These are phyloP conservation scores for Agonopterix arenella DNA, from an alignment of 2,888 invertebrate genomes.

Conservation along the genomic window DNA sequence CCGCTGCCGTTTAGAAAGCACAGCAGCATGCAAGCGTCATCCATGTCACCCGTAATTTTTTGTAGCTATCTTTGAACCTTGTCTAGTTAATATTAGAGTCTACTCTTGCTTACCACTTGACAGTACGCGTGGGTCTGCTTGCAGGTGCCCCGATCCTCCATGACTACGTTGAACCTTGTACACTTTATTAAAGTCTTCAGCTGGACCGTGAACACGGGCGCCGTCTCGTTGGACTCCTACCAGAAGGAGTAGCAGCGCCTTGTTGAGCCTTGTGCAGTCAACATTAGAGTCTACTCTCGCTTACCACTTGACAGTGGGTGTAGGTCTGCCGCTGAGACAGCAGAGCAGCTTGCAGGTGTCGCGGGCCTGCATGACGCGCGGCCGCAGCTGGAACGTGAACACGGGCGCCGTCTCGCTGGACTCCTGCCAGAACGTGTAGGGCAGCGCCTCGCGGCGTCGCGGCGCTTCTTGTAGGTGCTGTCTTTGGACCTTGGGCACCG, in stretches of 20 bases:
- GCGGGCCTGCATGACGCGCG: conserved; percentile 97
- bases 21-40: too few species aligned
- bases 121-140: conserved; percentile 97
- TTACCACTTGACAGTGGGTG: conserved; percentile 85
- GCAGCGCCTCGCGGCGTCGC: conserved; percentile 87
- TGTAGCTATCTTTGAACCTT: too few species aligned
- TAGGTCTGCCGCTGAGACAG: conserved; percentile 96
- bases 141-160: conserved; percentile 97
- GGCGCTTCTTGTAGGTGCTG: conserved; percentile 84
- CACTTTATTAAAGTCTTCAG: too few species aligned
- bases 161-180: too few species aligned
- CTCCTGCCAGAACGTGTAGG: conserved; percentile 94
- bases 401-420: conserved; percentile 94
- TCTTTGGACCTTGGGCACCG: conserved; percentile 86
- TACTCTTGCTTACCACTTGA: conserved; percentile 51
- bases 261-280: too few species aligned
- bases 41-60: too few species aligned
- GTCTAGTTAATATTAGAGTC: too few species aligned
- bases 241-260: conserved; percentile 92
- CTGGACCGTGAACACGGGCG: conserved; percentile 98
- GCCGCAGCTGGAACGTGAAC: conserved; percentile 98
- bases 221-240: conserved; percentile 95
- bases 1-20: too few species aligned
- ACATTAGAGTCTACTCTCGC: neutral
- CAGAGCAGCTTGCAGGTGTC: conserved; percentile 98